These are phyloP conservation scores for Orientallactaga bullata DNA, from an alignment of 2,113 vertebrate species.

Conservation along the genomic window DNA sequence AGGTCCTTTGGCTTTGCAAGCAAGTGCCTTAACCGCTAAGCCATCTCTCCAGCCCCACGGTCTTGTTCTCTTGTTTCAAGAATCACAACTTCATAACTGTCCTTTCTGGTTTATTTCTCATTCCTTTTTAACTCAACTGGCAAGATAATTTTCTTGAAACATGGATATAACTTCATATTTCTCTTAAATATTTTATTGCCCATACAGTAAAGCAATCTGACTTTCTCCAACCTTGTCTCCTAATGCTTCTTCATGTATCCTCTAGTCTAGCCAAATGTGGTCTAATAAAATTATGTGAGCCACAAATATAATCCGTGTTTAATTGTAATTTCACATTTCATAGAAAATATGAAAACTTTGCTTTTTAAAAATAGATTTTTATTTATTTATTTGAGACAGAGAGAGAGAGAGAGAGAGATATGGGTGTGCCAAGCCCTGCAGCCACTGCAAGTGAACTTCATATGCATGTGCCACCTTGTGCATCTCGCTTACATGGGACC, in stretches of 20 bases:
- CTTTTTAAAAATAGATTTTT: no score
- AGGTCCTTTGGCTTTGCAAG: no score
- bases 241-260: neutral
- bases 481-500: no score
- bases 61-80: neutral
- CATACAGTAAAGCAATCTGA: neutral
- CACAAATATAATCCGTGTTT: constrained; percentile 15
- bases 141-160: constrained; percentile 13
- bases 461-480: no score
- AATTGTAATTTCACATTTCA: neutral
- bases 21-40: no score
- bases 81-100: neutral
- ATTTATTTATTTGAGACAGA: no score
- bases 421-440: no score
- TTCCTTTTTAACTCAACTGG: neutral
- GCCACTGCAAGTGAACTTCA: no score
- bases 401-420: no score
- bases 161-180: neutral
- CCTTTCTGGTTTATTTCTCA: neutral
- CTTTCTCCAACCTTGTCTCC: neutral
- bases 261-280: neutral
- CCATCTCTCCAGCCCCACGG: no score
- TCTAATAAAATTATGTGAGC: neutral
- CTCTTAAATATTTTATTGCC: neutral
- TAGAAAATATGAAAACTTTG: neutral